Conservation (phyloP, 1,140 invertebrate genomes). For the Leptestheria dahalacensis region DNA sequence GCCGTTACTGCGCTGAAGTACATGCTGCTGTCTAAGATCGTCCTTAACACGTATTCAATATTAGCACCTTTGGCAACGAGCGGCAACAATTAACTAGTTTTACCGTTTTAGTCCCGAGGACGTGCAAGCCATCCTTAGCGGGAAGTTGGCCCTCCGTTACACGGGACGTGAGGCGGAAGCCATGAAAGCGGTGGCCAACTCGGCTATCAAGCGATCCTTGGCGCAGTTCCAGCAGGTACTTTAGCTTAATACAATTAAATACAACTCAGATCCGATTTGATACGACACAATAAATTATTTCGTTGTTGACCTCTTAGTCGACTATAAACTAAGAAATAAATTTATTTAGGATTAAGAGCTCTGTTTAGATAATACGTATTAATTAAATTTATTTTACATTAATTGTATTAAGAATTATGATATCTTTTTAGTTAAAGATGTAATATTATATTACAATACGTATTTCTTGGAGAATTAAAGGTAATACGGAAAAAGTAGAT, state of each 20-base stretch:
- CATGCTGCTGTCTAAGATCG: slow-evolving; percentile 97
- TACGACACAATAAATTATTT: too few species aligned
- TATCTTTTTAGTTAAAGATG: too few species aligned
- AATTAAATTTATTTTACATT: too few species aligned
- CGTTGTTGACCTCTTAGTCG: too few species aligned
- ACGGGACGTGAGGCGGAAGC: slow-evolving; percentile 89
- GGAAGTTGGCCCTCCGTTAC: slow-evolving; percentile 93
- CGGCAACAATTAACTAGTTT: background rate
- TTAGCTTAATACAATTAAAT: too few species aligned
- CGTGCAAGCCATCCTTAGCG: slow-evolving; percentile 85
- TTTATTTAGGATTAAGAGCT: too few species aligned
- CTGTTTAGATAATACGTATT: too few species aligned
- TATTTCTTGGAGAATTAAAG: background rate
- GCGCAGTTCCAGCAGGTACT: slow-evolving; percentile 72
- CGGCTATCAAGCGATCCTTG: slow-evolving; percentile 88
- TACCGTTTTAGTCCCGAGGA: slow-evolving; percentile 60
- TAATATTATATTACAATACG: too few species aligned
- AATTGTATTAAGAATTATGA: too few species aligned
- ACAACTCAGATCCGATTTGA: too few species aligned
- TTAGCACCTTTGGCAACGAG: too few species aligned
- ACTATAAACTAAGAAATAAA: too few species aligned
- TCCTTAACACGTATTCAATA: slow-evolving; percentile 78
- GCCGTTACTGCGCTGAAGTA: slow-evolving; percentile 92
- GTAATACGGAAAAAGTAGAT: background rate
- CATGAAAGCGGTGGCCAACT: slow-evolving; percentile 90